Base-by-base conservation (phyloP, 2,797 vertebrate genomes). In the Loriculus beryllinus region DNA sequence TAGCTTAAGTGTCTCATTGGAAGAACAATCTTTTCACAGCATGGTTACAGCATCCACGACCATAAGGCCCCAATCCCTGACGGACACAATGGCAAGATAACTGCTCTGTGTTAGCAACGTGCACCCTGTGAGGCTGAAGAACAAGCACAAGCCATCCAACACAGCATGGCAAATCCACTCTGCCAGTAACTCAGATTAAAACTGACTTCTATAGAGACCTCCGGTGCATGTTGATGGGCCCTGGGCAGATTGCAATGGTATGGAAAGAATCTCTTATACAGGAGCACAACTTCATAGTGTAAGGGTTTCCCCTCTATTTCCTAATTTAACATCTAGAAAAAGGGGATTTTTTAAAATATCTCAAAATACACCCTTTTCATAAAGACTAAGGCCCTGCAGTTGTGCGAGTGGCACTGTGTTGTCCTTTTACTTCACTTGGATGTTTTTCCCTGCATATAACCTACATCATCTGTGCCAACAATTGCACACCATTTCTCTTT, bases 101-200 rank as follows among this genome's bases (percentile, higher is more conserved):
- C 28, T 57, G 25, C 1, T 60, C 19, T 31, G 10, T 42, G 59
- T 28, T 43, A 26, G 20, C 4, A 1, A 17, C 0, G 0, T 39
- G n/a, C 31, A 21, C 75, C 48, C 57, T 69, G 0, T 33, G 42
- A 57, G 18, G 14, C 49, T 40, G 42, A 82, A 78, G 64, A 86
- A 49, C 37, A 57, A 77, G 35, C 28, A 26, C 23, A 47, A n/a
- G 52, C 15, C 39, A n/a, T 10, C 12, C 48, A 59, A 21, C 2
- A 6, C 7, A 22, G 31, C 39, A 29, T 1, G 0, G 42, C n/a
- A 60, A 49, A 69, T 60, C 76, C 12, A 17, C 59, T 78, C 29
- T 65, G 56, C 22, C 40, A 40, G n/a, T 16, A 59, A 75, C 43
- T 47, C 68, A n/a, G 29, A n/a, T 40, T 62, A 71, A 83, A 69